Percentiles rank a stretch among this genome's conserved stretches.
phyloP scores from a whole-genome alignment of 2,797 vertebrate genomes.

The Hylomyscus alleni region DNA sequence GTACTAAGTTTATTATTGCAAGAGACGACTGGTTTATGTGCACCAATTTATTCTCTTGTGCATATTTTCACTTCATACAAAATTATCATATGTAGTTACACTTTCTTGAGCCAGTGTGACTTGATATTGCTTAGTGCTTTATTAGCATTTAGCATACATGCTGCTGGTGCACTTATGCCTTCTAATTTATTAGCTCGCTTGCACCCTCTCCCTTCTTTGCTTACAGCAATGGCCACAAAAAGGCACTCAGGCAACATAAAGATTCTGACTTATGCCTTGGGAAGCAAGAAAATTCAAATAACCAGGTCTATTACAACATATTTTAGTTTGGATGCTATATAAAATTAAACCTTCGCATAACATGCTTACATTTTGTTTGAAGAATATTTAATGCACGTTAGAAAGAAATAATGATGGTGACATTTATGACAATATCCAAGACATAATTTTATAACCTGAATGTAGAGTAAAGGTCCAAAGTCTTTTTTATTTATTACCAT shows the following conservation, averaged over 20 bases:
- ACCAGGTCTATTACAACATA: constrained; percentile 62
- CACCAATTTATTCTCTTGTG: constrained; percentile 58
- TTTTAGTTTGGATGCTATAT: constrained; percentile 82
- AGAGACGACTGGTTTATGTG: constrained; percentile 46
- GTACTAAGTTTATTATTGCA: constrained; percentile 38
- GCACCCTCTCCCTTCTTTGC: constrained; percentile 69
- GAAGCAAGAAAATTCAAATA: constrained; percentile 78
- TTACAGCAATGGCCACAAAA: constrained; percentile 75
- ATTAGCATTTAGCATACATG: constrained; percentile 71
- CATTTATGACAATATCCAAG: constrained; percentile 18
- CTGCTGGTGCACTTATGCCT: constrained; percentile 60
- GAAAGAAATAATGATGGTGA: constrained; percentile 19
- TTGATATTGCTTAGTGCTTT: constrained; percentile 61
- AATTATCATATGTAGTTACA: constrained; percentile 49
- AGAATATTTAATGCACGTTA: constrained; percentile 18
- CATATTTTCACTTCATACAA: constrained; percentile 49
- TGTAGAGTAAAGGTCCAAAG: constrained; percentile 60
- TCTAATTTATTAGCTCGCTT: constrained; percentile 70
- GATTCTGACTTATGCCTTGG: constrained; percentile 77
- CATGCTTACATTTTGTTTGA: constrained; percentile 29
- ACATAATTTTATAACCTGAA: constrained; percentile 47
- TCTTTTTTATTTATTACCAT: constrained; percentile 51
- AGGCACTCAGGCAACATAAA: constrained; percentile 80
- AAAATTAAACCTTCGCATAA: constrained; percentile 82
- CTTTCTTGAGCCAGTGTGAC: constrained; percentile 57